Evolutionary conservation across 2,797 vertebrate species (phyloP), one percentile per base, ranked within the genome.

Genomic region (Mustela erminea): DNA sequence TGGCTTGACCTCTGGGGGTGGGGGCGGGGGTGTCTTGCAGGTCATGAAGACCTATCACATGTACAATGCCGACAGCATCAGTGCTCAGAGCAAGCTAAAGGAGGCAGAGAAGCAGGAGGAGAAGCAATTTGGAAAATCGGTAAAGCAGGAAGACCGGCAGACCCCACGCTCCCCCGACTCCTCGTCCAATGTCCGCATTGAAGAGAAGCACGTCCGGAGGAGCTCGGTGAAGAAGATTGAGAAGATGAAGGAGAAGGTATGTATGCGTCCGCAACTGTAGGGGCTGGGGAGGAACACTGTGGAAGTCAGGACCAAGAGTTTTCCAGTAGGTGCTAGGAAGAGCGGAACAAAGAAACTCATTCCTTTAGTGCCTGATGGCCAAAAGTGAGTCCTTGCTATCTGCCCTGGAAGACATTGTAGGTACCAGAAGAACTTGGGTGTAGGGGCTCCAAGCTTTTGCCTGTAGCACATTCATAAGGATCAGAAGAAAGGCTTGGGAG

Each of bases 21-120:
- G 90, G 96, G 97, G 14, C 7, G 92, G 94, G 92, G 81, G 1
- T 97, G 49, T 90, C 13, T 84, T 97, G 85, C 99, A 99, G 99
- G 99, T 99, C 96, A 99, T 99, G 99, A 99, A 99, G 98, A 99
- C 99, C 1, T 99, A 99, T 98, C 99, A 99, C 98, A 99, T 99
- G 99, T 99, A 99, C 99, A 99, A 99, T 78, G 99, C 99, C 0
- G 99, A 99, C 99, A 99, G 99, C 99, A 99, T 99, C 94, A 99
- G 99, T 1, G 99, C 99, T 0, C 99, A 99, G 99, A 99, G 99
- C 99, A 99, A 99, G 97, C 99, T 99, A 98, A 99, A 99, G 96
- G 99, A 99, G 74, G 99, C 99, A 0, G 99, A 99, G 99, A 99
- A 99, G 98, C 99, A 99, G 98, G 99, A 99, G 97, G 99, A 99